Base-by-base conservation (phyloP, 2,797 vertebrate genomes). In the Xyrichtys novacula region DNA sequence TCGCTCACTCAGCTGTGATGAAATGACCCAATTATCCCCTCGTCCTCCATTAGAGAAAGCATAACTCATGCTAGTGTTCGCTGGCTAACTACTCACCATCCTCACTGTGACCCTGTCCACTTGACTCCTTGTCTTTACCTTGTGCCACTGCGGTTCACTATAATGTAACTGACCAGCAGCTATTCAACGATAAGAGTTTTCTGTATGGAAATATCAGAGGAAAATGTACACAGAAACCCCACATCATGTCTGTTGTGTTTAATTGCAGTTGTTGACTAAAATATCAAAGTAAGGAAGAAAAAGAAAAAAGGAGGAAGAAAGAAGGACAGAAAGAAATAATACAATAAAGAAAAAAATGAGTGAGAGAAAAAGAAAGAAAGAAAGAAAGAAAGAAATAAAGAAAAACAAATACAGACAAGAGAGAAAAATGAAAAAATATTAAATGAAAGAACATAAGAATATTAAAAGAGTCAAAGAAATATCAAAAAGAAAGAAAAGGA, bases 1-100 rank as follows among this genome's bases (percentile, higher is more conserved):
- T 10, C 42, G 12, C 36, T 61, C 76, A 63, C 63, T 81, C 39
- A 74, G 52, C 68, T 56, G 57, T 50, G 69, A 76, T 64, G 29
- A 77, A 85, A 79, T 74, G 70, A 72, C 52, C 76, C 60, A 67
- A 65, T 81, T 74, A 55, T 34, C 60, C 4, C 3, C 28, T 65
- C 49, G 23, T 68, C 57, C 58, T 81, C 61, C 67, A 73, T 79
- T 70, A 76, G 54, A 60, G 32, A 71, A 38, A 42, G 7, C 31
- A 55, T 40, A 38, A 61, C 22, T 71, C 46, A 40, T 12, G n/a
- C n/a, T n/a, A n/a, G n/a, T n/a, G 34, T 48, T 66, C 52, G 47
- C n/a, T 6, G 8, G 39, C 28, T 32, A 31, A 76, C 25, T 43
- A 57, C 65, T 58, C 54, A 8, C 28, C 55, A 14, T 48, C 68